Evolutionary conservation across 2,113 vertebrate species (phyloP), one percentile per base, ranked within the genome.

Genomic region (Piliocolobus tephrosceles): DNA sequence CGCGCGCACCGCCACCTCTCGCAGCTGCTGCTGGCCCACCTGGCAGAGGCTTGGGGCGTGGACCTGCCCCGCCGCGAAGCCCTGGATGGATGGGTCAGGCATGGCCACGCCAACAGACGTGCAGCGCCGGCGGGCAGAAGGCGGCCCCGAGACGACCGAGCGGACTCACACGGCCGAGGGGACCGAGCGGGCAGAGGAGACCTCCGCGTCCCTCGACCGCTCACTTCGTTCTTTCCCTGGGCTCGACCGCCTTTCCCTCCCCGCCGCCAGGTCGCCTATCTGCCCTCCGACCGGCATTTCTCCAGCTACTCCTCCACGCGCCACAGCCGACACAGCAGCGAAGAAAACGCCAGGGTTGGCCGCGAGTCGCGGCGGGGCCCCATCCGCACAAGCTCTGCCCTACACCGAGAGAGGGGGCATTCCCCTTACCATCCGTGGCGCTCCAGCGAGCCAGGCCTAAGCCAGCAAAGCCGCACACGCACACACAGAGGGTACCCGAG

Each of bases 1-100:
- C 5, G 98, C 0, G 99, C 98, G 1, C 99, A 99, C 88, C 98
- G 99, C 70, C 92, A 82, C 50, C 98, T 99, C 61, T 99, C 98
- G 10, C 96, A 97, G 13, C 96, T 99, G 72, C 96, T 99, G 92
- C 97, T 99, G 91, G 92, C 95, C 4, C 99, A 99, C 18, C 73
- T 97, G 38, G 99, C 99, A 0, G 92, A 98, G 0, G 98, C 99
- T 85, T 99, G 99, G 99, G 98, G 99, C 0, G 98, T 99, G 68
- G 52, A 92, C 4, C 55, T 98, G 47, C 98, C 98, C 0, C 0
- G 3, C 3, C 25, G 25, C 38, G 1, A 23, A 50, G 7, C 8
- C 0, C 17, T 9, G 55, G 30, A 76, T 64, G 6, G 88, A 2
- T 22, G 89, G 70, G 25, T 38, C 45, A 16, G 40, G 38, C 70